Conservation (phyloP, 2,113 vertebrate genomes). For the Solea solea region DNA sequence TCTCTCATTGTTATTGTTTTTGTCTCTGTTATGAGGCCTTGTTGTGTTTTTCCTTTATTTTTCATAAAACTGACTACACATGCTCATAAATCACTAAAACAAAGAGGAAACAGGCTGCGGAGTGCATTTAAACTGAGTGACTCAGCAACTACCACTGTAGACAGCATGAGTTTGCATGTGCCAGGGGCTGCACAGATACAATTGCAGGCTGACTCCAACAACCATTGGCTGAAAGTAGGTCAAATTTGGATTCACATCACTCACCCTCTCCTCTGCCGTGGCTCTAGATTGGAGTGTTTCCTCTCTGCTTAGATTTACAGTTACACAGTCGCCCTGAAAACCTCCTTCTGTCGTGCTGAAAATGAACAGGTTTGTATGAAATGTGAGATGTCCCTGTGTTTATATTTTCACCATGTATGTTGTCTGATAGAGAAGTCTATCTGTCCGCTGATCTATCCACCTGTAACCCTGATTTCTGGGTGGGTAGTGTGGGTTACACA, state of each 20-base stretch:
- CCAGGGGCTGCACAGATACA: conserved; percentile 39
- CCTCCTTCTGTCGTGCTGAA: too few relatives aligned
- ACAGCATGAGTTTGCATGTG: conserved; percentile 75
- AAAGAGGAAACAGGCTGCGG: conserved; percentile 3
- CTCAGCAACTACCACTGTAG: conserved; percentile 50
- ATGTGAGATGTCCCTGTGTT: too few relatives aligned
- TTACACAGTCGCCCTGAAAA: too few relatives aligned
- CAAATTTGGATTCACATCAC: conserved; percentile 71
- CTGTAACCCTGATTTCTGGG: too few relatives aligned
- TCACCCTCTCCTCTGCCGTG: conserved; percentile 13
- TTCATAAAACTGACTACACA: neutral
- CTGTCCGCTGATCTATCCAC: too few relatives aligned
- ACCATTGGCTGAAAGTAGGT: conserved; percentile 83
- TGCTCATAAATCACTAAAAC: neutral
- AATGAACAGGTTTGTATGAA: too few relatives aligned
- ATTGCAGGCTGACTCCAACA: conserved; percentile 39
- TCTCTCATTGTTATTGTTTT: neutral
- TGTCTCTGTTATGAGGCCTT: neutral
- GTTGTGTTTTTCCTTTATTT: neutral
- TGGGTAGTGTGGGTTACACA: too few relatives aligned
- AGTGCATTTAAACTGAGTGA: conserved; percentile 34
- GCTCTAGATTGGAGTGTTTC: neutral
- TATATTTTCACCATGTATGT: too few relatives aligned
- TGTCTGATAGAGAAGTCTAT: too few relatives aligned
- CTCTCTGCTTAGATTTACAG: conserved; percentile 12